phyloP scores from a whole-genome alignment of 2,113 vertebrate genomes.

The Spea bombifrons region DNA sequence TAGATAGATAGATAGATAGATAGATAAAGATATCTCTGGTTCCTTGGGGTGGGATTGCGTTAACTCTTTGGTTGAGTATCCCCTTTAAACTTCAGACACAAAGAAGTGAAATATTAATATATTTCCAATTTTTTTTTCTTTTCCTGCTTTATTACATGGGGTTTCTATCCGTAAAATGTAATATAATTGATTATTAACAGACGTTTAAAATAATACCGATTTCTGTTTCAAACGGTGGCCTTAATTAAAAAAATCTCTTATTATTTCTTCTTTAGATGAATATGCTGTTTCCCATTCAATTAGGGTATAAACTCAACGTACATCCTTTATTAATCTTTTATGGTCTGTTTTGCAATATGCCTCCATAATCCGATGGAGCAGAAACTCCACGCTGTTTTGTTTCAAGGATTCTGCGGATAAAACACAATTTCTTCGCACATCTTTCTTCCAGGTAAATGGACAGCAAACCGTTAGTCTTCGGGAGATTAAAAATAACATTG shows the following conservation, averaged over 20 bases:
- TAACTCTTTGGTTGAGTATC: too few species aligned
- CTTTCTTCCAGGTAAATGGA: conserved; percentile 47
- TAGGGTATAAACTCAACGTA: conserved; percentile 14
- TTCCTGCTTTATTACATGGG: too few species aligned
- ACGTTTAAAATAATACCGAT: neutral
- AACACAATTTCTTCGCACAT: conserved; percentile 49
- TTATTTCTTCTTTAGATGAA: conserved; percentile 5
- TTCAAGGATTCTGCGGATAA: conserved; percentile 52
- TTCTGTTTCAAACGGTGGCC: conserved; percentile 8
- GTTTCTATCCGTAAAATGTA: too few species aligned
- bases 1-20: too few species aligned
- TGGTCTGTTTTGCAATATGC: conserved; percentile 20
- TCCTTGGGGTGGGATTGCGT: too few species aligned
- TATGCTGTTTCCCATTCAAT: conserved; percentile 6
- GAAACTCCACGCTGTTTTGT: neutral
- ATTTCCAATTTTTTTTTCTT: too few species aligned
- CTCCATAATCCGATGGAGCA: conserved; percentile 17
- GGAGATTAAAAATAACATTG: conserved; percentile 62
- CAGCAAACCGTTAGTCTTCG: conserved; percentile 55
- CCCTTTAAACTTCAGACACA: too few species aligned
- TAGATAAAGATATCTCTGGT: too few species aligned
- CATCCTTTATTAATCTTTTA: conserved; percentile 32
- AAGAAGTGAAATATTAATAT: too few species aligned
- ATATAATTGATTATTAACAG: conserved; percentile 16
- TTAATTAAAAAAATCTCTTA: conserved; percentile 22